Conservation (phyloP, 1,140 invertebrate genomes). For the Grapholita molesta region DNA sequence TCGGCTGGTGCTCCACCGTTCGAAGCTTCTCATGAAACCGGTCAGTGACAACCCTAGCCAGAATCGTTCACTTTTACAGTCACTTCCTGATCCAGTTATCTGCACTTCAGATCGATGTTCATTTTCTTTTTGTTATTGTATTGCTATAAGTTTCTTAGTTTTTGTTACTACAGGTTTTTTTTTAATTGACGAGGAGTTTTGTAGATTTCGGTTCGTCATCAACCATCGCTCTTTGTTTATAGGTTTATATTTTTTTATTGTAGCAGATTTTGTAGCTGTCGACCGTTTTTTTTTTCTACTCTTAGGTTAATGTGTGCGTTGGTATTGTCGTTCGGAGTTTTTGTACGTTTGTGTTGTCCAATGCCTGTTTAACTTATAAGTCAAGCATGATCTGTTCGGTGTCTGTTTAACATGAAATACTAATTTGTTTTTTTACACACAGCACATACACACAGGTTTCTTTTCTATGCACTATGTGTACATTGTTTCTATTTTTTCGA, state of each 20-base stretch:
- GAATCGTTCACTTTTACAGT: conserved; percentile 21
- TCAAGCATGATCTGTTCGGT: conserved; percentile 34
- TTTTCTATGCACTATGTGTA: conserved; percentile 22
- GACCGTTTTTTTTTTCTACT: conserved; percentile 23
- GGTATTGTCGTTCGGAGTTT: conserved; percentile 16
- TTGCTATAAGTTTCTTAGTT: conserved; percentile 27
- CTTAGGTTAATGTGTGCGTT: conserved; percentile 26
- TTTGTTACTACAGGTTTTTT: conserved; percentile 28
- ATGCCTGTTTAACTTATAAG: conserved; percentile 26
- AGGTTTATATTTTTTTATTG: conserved; percentile 6
- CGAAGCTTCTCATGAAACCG: conserved; percentile 95
- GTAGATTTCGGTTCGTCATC: conserved; percentile 15
- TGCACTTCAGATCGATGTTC: conserved; percentile 42
- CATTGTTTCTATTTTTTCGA: not conserved
- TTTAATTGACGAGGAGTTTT: conserved; percentile 20
- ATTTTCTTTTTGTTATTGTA: conserved; percentile 37
- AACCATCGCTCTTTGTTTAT: conserved; percentile 3
- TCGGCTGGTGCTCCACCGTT: conserved; percentile 95
- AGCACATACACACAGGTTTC: conserved; percentile 25
- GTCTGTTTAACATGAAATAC: conserved; percentile 21
- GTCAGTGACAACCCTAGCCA: conserved; percentile 82
- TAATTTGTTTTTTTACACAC: conserved; percentile 20
- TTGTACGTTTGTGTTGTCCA: conserved; percentile 22
- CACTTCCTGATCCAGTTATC: conserved; percentile 30
- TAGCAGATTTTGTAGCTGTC: conserved; percentile 5